These are phyloP conservation scores for Nomada goodeniana DNA, from an alignment of 2,888 invertebrate genomes.

Conservation along the genomic window DNA sequence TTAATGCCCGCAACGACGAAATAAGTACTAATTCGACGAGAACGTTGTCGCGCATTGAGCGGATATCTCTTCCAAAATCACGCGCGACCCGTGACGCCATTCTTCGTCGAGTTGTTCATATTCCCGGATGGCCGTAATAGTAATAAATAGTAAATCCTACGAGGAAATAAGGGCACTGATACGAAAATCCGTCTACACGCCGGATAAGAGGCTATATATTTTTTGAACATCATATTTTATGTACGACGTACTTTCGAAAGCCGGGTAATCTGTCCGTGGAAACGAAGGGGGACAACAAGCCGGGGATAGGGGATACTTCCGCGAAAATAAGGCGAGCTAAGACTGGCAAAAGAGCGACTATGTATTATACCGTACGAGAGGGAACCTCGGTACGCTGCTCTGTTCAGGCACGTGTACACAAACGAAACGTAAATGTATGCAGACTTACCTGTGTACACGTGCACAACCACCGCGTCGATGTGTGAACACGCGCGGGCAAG, in stretches of 20 bases:
- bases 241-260: conserved; percentile 63
- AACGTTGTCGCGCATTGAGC: neutral
- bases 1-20: neutral
- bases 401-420: conserved; percentile 36
- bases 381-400: conserved; percentile 13
- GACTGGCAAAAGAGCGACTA: conserved; percentile 68
- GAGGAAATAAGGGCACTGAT: conserved; percentile 45
- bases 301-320: conserved; percentile 34
- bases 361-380: conserved; percentile 57
- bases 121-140: conserved; percentile 30
- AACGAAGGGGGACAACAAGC: conserved; percentile 29
- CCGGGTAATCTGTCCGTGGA: conserved; percentile 64
- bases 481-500: conserved; percentile 55
- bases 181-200: conserved; percentile 39
- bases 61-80: conserved; percentile 1
- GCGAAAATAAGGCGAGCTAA: conserved; percentile 66
- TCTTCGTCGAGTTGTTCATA: conserved; percentile 20
- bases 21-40: neutral
- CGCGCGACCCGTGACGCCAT: conserved; percentile 7
- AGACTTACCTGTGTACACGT: conserved; percentile 2
- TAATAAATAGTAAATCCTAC: conserved; percentile 53
- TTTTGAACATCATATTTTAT: conserved; percentile 63
- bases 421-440: conserved; percentile 45
- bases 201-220: conserved; percentile 49
- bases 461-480: conserved; percentile 19